Conservation (phyloP, 2,888 invertebrate species). For the Melangyna quadrimaculata region DNA sequence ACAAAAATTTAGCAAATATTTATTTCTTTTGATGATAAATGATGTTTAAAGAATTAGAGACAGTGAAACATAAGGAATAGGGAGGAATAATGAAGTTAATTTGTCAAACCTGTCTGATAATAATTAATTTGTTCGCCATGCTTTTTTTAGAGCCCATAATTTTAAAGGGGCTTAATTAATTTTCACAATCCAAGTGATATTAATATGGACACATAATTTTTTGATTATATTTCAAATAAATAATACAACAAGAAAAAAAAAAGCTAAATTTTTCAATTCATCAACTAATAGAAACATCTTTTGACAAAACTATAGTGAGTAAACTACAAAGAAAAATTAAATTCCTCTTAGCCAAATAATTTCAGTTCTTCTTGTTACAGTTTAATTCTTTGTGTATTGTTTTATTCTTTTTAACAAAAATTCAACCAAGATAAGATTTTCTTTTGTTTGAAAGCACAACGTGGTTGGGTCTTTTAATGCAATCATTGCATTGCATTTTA, state of each 20-base stretch:
- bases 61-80: neutral
- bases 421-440: neutral
- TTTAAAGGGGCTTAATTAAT: conserved; percentile 31
- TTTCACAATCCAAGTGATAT: conserved; percentile 32
- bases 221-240: neutral
- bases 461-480: neutral
- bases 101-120: neutral
- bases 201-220: neutral
- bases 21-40: neutral
- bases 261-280: neutral
- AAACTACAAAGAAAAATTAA: neutral
- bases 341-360: neutral
- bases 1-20: neutral
- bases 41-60: neutral
- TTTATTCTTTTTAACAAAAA: neutral
- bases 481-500: conserved; percentile 15
- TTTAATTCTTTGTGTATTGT: neutral
- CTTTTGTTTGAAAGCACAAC: neutral
- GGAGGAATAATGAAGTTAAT: neutral
- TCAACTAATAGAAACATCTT: neutral
- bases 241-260: neutral
- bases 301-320: neutral
- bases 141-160: neutral
- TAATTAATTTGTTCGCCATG: neutral
- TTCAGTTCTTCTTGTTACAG: neutral